Evolutionary conservation across 2,797 vertebrate genomes (phyloP), one percentile per base, ranked within the genome.

Genomic region (Lutjanus campechanus): DNA sequence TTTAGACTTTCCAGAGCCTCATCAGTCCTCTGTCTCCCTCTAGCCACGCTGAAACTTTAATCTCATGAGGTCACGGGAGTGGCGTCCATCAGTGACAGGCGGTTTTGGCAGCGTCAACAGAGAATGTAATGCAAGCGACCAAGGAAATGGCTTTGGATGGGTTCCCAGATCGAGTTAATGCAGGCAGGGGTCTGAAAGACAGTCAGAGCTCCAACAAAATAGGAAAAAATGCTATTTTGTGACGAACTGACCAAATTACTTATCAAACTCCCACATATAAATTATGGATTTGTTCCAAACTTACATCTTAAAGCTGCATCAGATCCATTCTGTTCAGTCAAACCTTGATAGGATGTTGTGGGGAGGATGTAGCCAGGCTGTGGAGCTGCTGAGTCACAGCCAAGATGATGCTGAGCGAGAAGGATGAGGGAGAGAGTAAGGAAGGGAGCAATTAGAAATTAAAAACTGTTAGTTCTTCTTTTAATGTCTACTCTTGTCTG

Each of bases 91-190:
- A 75, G 75, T 54, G 76, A 87, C 22, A 41, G 83, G 65, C 86
- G 79, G 71, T 64, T 64, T 81, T 83, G 90, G 86, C 76, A 53
- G 67, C 55, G 5, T 29, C 65, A 82, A 83, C 66, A 59, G 47
- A 74, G 81, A 86, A 62, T 68, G 72, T 71, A 79, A 82, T 61
- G 63, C 13, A 75, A 77, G 74, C 9, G 46, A 85, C 74, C 73
- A 65, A 80, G 83, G 76, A 88, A 90, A 90, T 84, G 71, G 81
- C 74, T 86, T 85, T 91, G 90, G 83, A 83, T 73, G 58, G 25
- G 17, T 85, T 88, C 84, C 85, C 87, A 86, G 84, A 74, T 56
- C 44, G 43, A 78, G 72, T 82, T 81, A 77, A 79, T 83, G 58
- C 69, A 67, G 43, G n/a, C 69, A 67, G 40, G n/a, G 40, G 71